Percentiles rank a stretch among this genome's conserved stretches.
Conservation (phyloP, 2,888 invertebrate genomes). For the Pristionchus exspectatus region DNA sequence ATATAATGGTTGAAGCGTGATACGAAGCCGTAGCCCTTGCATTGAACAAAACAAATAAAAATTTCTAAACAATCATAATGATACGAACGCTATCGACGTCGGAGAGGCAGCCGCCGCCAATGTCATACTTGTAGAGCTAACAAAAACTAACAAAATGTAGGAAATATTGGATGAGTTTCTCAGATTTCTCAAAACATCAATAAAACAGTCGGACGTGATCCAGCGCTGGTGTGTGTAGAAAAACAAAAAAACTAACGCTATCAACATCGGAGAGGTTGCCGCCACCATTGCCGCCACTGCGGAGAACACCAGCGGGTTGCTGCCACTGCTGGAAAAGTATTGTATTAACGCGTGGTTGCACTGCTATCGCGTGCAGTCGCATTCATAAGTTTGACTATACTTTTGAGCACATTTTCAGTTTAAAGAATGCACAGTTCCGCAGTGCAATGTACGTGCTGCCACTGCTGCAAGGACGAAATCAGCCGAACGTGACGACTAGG, state of each 20-base stretch:
- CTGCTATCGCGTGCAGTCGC: no score
- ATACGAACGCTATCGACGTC: not conserved
- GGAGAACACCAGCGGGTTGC: constrained; percentile 27
- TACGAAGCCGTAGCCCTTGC: no score
- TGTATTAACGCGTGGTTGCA: not conserved
- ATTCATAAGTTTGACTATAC: no score
- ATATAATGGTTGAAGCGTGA: no score
- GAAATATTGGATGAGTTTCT: not conserved
- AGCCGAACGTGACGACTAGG: no score
- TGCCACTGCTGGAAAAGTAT: not conserved
- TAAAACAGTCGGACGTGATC: not conserved
- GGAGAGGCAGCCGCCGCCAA: not conserved
- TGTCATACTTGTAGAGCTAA: not conserved
- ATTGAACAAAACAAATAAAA: not conserved
- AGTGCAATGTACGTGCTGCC: no score
- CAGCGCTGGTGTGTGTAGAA: not conserved
- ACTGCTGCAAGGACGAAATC: no score
- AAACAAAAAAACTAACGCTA: not conserved
- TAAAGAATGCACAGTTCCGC: no score
- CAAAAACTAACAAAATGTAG: not conserved
- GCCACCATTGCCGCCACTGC: not conserved
- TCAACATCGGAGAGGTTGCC: constrained; percentile 26
- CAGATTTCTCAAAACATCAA: not conserved
- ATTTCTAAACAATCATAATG: not conserved
- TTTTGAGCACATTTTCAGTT: no score